Percentiles rank a stretch among this genome's conserved stretches.
These are phyloP conservation scores for Amblyraja radiata DNA, from an alignment of 2,797 vertebrate genomes.

Conservation along the genomic window DNA sequence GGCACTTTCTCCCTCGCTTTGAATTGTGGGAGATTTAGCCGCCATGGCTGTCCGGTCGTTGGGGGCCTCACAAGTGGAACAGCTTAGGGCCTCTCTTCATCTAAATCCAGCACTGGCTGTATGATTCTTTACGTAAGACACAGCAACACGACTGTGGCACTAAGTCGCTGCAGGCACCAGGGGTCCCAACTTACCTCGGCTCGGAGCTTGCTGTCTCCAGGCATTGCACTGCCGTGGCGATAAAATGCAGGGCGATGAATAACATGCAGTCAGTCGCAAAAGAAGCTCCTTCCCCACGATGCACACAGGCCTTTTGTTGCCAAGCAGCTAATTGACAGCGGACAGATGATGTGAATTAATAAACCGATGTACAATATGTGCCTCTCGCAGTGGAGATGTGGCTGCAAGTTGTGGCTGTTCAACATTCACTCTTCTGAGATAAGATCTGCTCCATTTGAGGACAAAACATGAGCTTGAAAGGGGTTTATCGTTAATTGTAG, in stretches of 20 bases:
- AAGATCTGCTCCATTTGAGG: background rate
- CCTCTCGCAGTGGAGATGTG: background rate
- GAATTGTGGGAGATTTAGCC: no score
- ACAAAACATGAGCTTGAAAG: background rate
- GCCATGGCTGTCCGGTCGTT: no score
- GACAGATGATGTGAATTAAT: conserved; percentile 11
- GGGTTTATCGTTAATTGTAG: background rate
- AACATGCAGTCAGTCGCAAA: background rate
- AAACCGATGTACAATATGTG: background rate
- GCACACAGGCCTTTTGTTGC: background rate
- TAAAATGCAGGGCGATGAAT: background rate
- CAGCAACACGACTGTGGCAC: no score
- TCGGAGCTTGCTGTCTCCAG: background rate
- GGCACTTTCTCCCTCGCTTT: no score
- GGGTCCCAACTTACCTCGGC: no score
- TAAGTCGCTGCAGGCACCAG: no score
- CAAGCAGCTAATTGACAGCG: background rate
- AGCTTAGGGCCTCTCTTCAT: no score
- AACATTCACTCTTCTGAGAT: background rate
- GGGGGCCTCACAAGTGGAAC: no score
- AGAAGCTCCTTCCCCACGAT: background rate
- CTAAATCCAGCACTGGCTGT: no score
- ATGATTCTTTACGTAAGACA: no score
- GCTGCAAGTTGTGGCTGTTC: background rate
- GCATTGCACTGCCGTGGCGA: background rate